Evolutionary conservation across 2,113 vertebrate genomes (phyloP).

Genomic region (Dendrocopos noguchii): DNA sequence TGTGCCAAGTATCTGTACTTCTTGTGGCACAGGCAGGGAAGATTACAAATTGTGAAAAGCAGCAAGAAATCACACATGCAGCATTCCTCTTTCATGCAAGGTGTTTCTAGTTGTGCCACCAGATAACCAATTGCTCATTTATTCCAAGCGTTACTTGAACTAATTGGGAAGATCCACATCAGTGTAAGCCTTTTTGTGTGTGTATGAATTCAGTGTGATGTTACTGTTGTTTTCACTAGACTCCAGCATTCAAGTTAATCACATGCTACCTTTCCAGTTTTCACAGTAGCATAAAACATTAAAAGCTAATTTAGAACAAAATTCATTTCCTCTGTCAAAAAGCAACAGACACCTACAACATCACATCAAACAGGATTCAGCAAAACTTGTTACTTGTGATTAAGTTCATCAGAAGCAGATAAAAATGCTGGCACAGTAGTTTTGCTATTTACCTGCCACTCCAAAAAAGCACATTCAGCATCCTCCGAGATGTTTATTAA

Average conservation of each 20-base stretch:
- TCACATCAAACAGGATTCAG: background rate
- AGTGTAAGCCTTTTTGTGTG: background rate
- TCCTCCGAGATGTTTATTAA: background rate
- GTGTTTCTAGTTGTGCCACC: background rate
- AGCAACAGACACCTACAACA: background rate
- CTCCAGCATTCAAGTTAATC: background rate
- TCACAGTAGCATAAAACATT: background rate
- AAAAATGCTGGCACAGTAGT: background rate
- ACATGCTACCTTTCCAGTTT: background rate
- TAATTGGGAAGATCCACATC: background rate
- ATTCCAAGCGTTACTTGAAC: background rate
- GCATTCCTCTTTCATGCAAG: background rate
- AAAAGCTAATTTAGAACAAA: background rate
- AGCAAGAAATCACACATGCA: background rate
- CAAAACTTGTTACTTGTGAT: background rate
- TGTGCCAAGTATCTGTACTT: background rate
- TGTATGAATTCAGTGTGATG: background rate
- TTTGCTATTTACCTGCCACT: background rate
- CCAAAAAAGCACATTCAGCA: background rate
- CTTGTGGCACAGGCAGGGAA: background rate
- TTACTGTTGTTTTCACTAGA: background rate
- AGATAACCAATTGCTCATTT: background rate
- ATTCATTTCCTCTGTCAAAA: background rate
- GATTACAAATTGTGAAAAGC: background rate
- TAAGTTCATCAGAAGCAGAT: background rate